These are phyloP conservation scores for Neodiprion fabricii DNA, from an alignment of 1,140 invertebrate species.

Conservation along the genomic window DNA sequence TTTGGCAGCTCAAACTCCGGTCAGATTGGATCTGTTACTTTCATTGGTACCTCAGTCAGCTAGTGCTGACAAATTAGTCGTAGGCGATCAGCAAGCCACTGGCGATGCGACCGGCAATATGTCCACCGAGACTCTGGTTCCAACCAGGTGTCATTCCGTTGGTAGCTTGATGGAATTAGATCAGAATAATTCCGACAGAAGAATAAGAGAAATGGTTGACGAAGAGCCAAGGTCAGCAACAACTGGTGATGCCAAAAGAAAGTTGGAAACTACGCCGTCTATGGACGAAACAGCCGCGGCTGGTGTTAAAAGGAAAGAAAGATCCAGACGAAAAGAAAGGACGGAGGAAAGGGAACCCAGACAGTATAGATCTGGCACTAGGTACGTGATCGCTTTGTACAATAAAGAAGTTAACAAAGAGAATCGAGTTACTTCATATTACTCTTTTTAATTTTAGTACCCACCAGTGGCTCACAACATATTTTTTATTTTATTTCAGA, in stretches of 20 bases:
- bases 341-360: slow-evolving; percentile 42
- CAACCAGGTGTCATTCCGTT: slow-evolving; percentile 70
- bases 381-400: slow-evolving; percentile 25
- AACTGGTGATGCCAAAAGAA: slow-evolving; percentile 68
- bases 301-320: slow-evolving; percentile 68
- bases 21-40: slow-evolving; percentile 85
- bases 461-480: neutral
- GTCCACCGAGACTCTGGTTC: slow-evolving; percentile 53
- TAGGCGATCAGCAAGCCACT: slow-evolving; percentile 59
- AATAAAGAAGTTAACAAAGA: neutral
- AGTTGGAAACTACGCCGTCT: slow-evolving; percentile 74
- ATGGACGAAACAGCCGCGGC: slow-evolving; percentile 64
- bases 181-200: slow-evolving; percentile 65
- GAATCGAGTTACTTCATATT: neutral
- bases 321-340: slow-evolving; percentile 54
- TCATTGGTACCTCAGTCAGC: slow-evolving; percentile 78
- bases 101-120: slow-evolving; percentile 54
- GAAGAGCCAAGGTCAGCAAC: slow-evolving; percentile 59
- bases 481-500: slow-evolving; percentile 27
- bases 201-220: slow-evolving; percentile 72
- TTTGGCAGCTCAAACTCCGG: slow-evolving; percentile 87
- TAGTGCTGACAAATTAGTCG: slow-evolving; percentile 71
- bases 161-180: slow-evolving; percentile 72
- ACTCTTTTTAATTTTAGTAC: neutral
- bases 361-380: slow-evolving; percentile 40